These are phyloP conservation scores for Platyura marginata DNA, from an alignment of 1,140 invertebrate species.

Conservation along the genomic window DNA sequence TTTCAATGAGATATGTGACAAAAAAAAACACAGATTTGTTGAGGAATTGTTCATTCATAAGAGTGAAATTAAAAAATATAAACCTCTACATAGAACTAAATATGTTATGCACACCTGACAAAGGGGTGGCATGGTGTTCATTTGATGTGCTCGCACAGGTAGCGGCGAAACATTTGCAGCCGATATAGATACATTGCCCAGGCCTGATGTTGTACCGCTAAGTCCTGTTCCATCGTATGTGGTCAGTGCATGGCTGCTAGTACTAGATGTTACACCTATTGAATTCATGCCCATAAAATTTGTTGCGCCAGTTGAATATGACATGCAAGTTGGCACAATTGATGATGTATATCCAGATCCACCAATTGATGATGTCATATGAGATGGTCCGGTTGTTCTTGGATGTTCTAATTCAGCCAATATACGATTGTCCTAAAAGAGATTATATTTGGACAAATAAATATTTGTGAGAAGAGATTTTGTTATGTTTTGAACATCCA, in stretches of 20 bases:
- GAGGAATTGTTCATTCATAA: no score
- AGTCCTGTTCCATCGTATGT: conserved; percentile 12
- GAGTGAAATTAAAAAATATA: no score
- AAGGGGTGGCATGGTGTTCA: conserved; percentile 5
- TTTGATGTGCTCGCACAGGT: conserved; percentile 1
- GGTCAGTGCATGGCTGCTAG: conserved; percentile 1
- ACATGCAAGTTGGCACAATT: background rate
- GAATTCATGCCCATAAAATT: background rate
- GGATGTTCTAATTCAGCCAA: conserved; percentile 77
- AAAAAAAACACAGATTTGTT: no score
- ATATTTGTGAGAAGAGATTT: no score
- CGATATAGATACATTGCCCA: background rate
- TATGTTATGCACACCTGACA: conserved; percentile 4
- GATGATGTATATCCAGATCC: background rate
- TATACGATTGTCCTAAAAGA: conserved; percentile 48
- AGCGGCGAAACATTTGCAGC: conserved; percentile 3
- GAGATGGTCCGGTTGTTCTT: conserved; percentile 29
- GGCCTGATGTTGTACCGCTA: conserved; percentile 1
- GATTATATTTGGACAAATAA: no score
- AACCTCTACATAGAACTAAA: no score
- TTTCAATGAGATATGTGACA: no score
- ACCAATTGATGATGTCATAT: conserved; percentile 13
- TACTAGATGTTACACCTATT: conserved; percentile 3
- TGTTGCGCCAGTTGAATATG: background rate
- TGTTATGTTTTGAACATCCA: no score